Conservation (phyloP, 2,113 vertebrate genomes). For the Prunella himalayana region DNA sequence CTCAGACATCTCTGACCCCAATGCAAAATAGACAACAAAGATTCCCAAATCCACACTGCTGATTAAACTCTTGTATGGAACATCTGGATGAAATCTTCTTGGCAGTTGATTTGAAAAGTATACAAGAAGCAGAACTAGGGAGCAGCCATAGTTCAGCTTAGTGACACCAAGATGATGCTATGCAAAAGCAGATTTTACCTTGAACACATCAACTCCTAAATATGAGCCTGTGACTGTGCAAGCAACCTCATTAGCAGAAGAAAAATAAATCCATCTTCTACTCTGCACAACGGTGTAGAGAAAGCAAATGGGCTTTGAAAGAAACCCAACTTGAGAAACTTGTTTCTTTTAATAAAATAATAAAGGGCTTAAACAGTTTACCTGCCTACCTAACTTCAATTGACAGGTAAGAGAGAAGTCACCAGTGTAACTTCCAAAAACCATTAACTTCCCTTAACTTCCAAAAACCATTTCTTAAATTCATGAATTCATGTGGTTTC, state of each 20-base stretch:
- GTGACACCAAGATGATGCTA: constrained; percentile 13
- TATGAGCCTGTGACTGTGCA: background rate
- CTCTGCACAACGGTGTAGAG: background rate
- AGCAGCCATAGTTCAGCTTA: constrained; percentile 34
- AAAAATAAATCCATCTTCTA: background rate
- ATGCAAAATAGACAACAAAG: constrained; percentile 2
- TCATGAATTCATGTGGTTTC: background rate
- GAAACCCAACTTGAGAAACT: background rate
- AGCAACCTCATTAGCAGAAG: background rate
- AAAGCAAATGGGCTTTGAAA: background rate
- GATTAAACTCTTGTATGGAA: constrained; percentile 26
- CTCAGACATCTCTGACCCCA: background rate
- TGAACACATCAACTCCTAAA: background rate
- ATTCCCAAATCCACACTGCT: background rate
- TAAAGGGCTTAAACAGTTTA: background rate
- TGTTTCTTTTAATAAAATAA: background rate
- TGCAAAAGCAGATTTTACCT: constrained; percentile 32
- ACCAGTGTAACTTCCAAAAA: background rate
- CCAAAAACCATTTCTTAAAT: background rate
- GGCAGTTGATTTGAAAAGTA: constrained; percentile 36
- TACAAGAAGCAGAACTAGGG: constrained; percentile 31
- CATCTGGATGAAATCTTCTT: constrained; percentile 52
- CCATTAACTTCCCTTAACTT: background rate
- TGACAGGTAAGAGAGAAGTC: background rate
- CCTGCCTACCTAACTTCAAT: background rate